Evolutionary conservation across 2,888 invertebrate genomes (phyloP), one percentile per base, ranked within the genome.

Genomic region (Therioaphis trifolii): DNA sequence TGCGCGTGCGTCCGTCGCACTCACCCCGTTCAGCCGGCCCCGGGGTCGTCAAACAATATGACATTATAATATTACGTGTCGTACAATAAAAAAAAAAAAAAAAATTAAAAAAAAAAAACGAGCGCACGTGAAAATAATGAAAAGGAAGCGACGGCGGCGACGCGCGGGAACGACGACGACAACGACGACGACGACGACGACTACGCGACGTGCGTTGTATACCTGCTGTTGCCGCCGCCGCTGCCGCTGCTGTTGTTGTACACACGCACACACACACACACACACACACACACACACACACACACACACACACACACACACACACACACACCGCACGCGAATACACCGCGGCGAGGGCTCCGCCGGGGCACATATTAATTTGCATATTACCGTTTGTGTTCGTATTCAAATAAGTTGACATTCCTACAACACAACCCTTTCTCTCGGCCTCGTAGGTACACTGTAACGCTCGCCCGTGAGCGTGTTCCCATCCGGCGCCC

Each of bases 371-470:
- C n/a, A 82, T 82, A 72, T 82, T 82, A 82, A 82, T 82, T 82
- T 82, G 80, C 80, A 82, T 82, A 77, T 66, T 58, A 66, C n/a
- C 29, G 58, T 43, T 27, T 55, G 29, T 43, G 69, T 35, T 49
- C 61, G 63, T 82, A 82, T 82, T 82, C 71, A 82, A 82, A 82
- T 82, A 72, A 82, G 80, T 82, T 71, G 72, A 72, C 80, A 72
- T 82, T 82, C 72, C 80, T 72, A 43, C 80, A 82, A 82, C 80
- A 43, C 80, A 82, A 82, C 80, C 80, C 80, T 82, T 82, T 82
- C 80, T 82, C 58, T 18, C 58, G 18, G 40, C 24, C 18, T 29
- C n/a, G n/a, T n/a, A n/a, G n/a, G n/a, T n/a, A n/a, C n/a, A n/a
- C n/a, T n/a, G n/a, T n/a, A n/a, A n/a, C n/a, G 21, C 74, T 0